A percentile compares a stretch with the other conserved stretches of the same genome.
Conservation (phyloP, 2,113 vertebrate genomes). For the Pipra filicauda region DNA sequence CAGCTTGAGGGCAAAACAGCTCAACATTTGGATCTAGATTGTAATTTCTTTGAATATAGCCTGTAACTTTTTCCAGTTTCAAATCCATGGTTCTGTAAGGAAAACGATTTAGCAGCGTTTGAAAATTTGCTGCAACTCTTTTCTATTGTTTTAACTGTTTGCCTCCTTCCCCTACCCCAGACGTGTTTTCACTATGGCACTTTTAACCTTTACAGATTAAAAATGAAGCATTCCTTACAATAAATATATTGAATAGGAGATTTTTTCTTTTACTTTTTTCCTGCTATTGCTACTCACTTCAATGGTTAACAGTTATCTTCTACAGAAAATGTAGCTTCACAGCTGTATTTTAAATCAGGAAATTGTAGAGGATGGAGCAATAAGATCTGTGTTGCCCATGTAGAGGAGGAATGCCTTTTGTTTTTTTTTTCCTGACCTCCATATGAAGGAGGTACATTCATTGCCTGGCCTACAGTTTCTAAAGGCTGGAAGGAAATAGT, state of each 20-base stretch:
- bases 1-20: conserved; percentile 3
- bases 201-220: neutral
- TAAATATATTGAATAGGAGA: neutral
- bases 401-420: neutral
- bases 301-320: neutral
- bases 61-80: neutral
- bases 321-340: neutral
- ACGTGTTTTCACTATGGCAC: neutral
- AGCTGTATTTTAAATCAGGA: neutral
- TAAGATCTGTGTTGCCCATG: neutral
- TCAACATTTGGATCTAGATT: neutral
- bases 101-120: neutral
- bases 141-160: neutral
- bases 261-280: neutral
- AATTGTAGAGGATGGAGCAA: neutral
- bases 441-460: neutral
- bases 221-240: neutral
- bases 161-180: neutral
- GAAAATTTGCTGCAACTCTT: neutral
- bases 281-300: neutral
- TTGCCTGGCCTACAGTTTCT: neutral
- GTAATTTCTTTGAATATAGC: neutral
- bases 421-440: neutral
- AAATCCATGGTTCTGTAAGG: neutral
- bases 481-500: neutral